A percentile compares a stretch with the other conserved stretches of the same genome.
phyloP scores from a whole-genome alignment of 1,140 invertebrate species.

The Melitaea cinxia region DNA sequence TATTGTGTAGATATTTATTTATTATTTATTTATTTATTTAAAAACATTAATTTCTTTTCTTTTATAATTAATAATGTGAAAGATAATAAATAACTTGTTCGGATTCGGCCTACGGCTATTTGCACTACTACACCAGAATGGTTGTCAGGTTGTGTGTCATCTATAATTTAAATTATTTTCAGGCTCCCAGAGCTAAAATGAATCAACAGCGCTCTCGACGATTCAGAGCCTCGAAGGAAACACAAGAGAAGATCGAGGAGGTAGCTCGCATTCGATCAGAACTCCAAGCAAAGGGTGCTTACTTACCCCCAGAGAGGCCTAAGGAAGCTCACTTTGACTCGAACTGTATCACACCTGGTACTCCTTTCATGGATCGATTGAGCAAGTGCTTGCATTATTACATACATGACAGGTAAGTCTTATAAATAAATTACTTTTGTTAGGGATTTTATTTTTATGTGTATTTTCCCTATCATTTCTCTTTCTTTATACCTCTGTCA shows the following conservation, averaged over 20 bases:
- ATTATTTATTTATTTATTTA: too few relatives aligned
- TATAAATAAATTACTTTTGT: not conserved
- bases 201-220: conserved; percentile 99
- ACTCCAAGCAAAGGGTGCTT: conserved; percentile 87
- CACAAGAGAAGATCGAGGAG: conserved; percentile 93
- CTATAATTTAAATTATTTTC: conserved; percentile 8
- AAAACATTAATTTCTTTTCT: too few relatives aligned
- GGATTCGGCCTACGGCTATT: too few relatives aligned
- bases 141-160: too few relatives aligned
- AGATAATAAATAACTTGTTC: too few relatives aligned
- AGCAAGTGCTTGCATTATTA: conserved; percentile 98
- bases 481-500: too few relatives aligned
- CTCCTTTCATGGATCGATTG: conserved; percentile 98
- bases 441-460: not conserved
- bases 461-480: not conserved
- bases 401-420: conserved; percentile 89
- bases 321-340: conserved; percentile 98
- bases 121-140: too few relatives aligned
- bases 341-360: conserved; percentile 99
- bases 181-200: conserved; percentile 99
- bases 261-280: conserved; percentile 90
- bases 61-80: too few relatives aligned
- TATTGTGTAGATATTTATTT: too few relatives aligned
- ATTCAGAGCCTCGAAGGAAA: conserved; percentile 98
- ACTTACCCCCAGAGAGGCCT: conserved; percentile 94